Evolutionary conservation across 2,113 vertebrate genomes (phyloP).

Genomic region (Cebus imitator): DNA sequence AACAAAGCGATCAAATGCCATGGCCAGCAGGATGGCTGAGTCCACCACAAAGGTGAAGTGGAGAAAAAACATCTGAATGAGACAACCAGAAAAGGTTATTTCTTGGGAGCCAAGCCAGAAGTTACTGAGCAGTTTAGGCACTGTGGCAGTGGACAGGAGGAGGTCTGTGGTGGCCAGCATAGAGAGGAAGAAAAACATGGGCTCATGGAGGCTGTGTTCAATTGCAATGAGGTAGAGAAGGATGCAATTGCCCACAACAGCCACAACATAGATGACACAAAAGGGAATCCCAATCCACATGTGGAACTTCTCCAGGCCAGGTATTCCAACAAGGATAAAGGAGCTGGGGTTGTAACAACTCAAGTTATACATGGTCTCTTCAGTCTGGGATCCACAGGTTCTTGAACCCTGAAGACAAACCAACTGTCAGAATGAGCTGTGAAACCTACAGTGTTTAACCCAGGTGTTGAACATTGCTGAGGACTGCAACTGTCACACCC

Average conservation of each 20-base stretch:
- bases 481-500: neutral
- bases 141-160: constrained; percentile 46
- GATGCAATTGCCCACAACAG: constrained; percentile 64
- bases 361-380: constrained; percentile 49
- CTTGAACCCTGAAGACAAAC: neutral
- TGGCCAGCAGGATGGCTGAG: constrained; percentile 72
- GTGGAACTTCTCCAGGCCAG: constrained; percentile 65
- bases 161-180: constrained; percentile 68
- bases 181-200: constrained; percentile 66
- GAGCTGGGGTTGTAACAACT: constrained; percentile 61
- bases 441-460: neutral
- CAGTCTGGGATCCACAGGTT: neutral
- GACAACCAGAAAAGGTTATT: constrained; percentile 73
- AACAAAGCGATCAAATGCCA: constrained; percentile 70
- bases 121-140: constrained; percentile 69
- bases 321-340: constrained; percentile 70
- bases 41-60: constrained; percentile 74
- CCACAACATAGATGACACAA: constrained; percentile 36
- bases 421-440: neutral
- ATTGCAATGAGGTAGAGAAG: constrained; percentile 66
- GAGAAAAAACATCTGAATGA: constrained; percentile 80
- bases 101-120: constrained; percentile 51
- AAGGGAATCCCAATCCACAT: constrained; percentile 72
- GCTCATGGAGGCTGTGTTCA: constrained; percentile 66
- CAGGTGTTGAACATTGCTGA: neutral